Base-by-base conservation (phyloP, 2,113 vertebrate species). In the Pycnonotus jocosus region DNA sequence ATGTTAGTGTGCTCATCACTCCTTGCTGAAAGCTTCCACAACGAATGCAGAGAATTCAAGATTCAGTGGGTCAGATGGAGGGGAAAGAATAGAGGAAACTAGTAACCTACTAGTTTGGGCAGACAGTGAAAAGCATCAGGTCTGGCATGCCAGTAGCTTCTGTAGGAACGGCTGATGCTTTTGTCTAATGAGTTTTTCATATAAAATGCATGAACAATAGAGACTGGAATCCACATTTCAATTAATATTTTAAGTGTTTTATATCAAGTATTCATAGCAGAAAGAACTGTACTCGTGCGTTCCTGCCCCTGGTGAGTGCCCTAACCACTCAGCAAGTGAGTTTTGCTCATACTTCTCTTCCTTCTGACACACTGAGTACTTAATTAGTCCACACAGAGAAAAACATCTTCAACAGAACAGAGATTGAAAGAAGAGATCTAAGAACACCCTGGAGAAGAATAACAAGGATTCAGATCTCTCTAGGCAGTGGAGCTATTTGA, bases 221-320 rank as follows among this genome's bases (percentile, higher is more conserved):
- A 96, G 92, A 90, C 68, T 82, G 68, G 54, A 94, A 97, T 94
- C 51, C 94, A 92, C 90, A 93, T 94, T 96, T 90, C 90, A 96
- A 97, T 97, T 90, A 96, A 96, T 96, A 97, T 94, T 97, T 96
- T 86, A 96, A 94, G 68, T 90, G 88, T 86, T 94, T 93, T 86
- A 81, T 86, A 94, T 93, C 91, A 94, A 93, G 71, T 83, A 95
- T 83, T 96, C 90, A 86, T 54, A 94, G 92, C 40, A 93, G 79
- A 91, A 91, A 73, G 91, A 62, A 73, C 54, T 88, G 47, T 87
- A 77, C 65, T 91, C 15, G 2, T 73, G 68, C 90, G 76, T 72
- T 86, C 54, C 65, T 90, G 92, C 80, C 88, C 66, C 74, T 77
- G 15, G 79, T 93, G 94, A 87, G 33, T 58, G 35, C 66, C 58